Evolutionary conservation across 1,140 invertebrate genomes (phyloP), one percentile per base, ranked within the genome.

Genomic region (Habropoda laboriosa): DNA sequence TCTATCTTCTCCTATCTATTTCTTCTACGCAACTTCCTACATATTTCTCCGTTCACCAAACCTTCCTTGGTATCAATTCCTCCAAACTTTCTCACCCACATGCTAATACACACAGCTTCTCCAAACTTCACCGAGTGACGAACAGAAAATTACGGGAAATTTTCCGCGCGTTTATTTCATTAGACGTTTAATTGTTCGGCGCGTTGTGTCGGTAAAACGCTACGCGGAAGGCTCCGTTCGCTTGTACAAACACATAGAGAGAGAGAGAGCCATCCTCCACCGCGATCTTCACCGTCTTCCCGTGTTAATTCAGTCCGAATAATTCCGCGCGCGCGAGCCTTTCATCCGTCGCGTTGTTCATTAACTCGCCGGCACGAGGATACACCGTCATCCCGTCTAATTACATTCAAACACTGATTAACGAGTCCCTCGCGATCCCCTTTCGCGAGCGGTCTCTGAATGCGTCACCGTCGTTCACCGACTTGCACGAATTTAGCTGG

Each of bases 321-420:
- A 76, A 67, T 38, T 73, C 18, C 16, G 18, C 21, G 30, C 16
- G 18, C 21, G 30, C 21, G 30, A 67, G 57, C 24, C 27, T 68
- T 77, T 24, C 42, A 51, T 60, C 53, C 64, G 30, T 49, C 53
- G n/a, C n/a, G n/a, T 60, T n/a, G 30, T 51, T 51, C 45, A 60
- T 75, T 71, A 49, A 24, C 42, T 49, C 8, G 51, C 16, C 6
- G 18, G 5, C 7, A 61, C 40, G 40, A 32, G 35, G n/a, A 24
- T 68, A 24, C 53, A 42, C 8, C 60, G 6, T 76, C 27, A 32
- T 42, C 49, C 49, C 27, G n/a, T 77, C 40, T 77, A 70, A 77
- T 75, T 66, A 57, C 38, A 35, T 66, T 75, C 27, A 66, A 75
- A 66, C 49, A 45, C 35, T 64, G 72, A 64, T 64, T 47, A 74